phyloP scores from a whole-genome alignment of 2,797 vertebrate genomes.

The Coilia nasus region DNA sequence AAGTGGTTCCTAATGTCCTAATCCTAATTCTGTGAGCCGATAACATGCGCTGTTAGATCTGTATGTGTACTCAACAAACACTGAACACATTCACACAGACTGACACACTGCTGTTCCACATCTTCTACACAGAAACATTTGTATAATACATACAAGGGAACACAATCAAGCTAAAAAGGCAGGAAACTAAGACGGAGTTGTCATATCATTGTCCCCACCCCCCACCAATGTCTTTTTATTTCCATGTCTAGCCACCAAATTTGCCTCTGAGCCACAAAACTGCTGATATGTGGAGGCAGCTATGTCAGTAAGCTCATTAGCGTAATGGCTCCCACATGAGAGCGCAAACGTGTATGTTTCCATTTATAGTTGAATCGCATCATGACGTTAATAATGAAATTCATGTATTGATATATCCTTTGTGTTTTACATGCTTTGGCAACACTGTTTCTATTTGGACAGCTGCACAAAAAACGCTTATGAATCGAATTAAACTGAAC shows the following conservation, averaged over 20 bases:
- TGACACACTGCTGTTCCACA: too few species aligned
- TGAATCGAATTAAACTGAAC: too few species aligned
- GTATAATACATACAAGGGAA: neutral
- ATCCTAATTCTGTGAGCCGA: neutral
- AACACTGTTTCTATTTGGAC: too few species aligned
- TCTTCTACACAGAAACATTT: neutral
- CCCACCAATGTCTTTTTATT: neutral
- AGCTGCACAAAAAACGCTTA: too few species aligned
- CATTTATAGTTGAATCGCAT: too few species aligned
- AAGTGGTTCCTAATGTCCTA: neutral
- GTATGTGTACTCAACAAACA: neutral
- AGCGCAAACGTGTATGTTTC: too few species aligned
- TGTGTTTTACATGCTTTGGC: too few species aligned
- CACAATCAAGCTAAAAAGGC: neutral
- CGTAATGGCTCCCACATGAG: too few species aligned
- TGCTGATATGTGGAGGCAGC: neutral
- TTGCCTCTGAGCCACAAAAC: neutral
- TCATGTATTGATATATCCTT: too few species aligned
- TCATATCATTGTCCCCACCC: neutral
- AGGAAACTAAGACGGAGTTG: neutral
- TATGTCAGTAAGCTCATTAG: neutral
- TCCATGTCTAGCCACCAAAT: neutral
- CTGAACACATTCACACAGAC: neutral
- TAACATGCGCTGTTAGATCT: neutral
- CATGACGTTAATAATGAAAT: too few species aligned